Base-by-base conservation (phyloP, 1,140 invertebrate genomes). In the Thalassaphorura encarpata region DNA sequence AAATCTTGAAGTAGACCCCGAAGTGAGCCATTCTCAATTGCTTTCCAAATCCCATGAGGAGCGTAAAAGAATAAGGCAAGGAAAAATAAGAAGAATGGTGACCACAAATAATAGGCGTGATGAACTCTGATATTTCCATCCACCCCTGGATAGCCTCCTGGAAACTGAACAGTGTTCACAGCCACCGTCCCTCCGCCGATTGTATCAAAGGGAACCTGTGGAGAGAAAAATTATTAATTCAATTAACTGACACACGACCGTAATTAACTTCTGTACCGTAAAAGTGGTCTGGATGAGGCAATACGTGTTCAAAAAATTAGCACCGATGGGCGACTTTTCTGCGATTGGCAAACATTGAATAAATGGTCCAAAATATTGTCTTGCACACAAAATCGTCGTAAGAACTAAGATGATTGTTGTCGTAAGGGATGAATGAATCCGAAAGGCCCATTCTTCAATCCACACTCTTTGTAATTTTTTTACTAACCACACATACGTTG, bases 61-160 rank as follows among this genome's bases (percentile, higher is more conserved):
- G 88, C 66, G 72, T 91, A 90, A 69, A 91, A 91, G n/a, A 90
- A 73, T 4, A 89, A 70, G 3, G 87, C 89, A 77, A 87, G 84
- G 71, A 90, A 83, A 72, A 92, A 91, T 4, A 92, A 77, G 74
- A 89, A 83, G 69, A 91, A 90, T 2, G 87, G 88, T 61, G 91
- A 88, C 89, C 88, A 92, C 69, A 96, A 92, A 70, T 97, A 97
- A 73, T 97, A 98, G 18, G 87, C 83, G 21, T 59, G 52, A 16
- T 50, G 43, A 11, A 36, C n/a, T 36, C n/a, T n/a, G 33, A 11
- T 36, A 11, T 36, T 36, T 11, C 11, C 33, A 11, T n/a, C 33
- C 33, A 36, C 11, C n/a, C 33, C n/a, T 36, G 33, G 33, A 11
- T n/a, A 11, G 33, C n/a, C 33, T 11, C n/a, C 33, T 36, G n/a